phyloP scores from a whole-genome alignment of 2,113 vertebrate species.

The Syngnathus floridae region DNA sequence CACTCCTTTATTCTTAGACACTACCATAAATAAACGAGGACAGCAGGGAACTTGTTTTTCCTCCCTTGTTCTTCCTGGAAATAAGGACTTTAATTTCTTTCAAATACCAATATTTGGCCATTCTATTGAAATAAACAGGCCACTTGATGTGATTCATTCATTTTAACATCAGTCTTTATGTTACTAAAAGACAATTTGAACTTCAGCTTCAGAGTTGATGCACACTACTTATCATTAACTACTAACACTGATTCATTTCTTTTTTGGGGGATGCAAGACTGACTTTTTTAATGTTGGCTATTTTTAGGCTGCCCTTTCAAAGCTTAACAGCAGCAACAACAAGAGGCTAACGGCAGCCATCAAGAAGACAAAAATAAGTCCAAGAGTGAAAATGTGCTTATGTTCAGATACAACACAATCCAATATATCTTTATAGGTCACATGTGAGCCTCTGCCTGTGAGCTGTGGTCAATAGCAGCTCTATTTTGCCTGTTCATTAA shows the following conservation, averaged over 20 bases:
- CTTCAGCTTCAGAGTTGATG: neutral
- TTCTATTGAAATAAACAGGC: neutral
- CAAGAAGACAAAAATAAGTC: neutral
- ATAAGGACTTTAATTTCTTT: neutral
- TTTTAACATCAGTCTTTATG: neutral
- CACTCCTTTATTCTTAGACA: neutral
- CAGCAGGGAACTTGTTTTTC: constrained; percentile 1
- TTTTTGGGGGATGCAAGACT: neutral
- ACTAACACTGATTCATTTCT: neutral
- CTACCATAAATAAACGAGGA: neutral
- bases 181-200: neutral
- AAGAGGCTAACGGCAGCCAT: neutral
- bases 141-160: neutral
- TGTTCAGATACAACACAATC: neutral
- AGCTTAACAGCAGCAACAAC: neutral
- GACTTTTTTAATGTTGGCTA: neutral
- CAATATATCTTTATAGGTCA: neutral
- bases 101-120: neutral
- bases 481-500: neutral
- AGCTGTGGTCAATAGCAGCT: neutral
- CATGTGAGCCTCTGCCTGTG: neutral
- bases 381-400: neutral
- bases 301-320: constrained; percentile 1
- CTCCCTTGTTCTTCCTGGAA: neutral
- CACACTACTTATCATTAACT: neutral